Conservation (phyloP, 2,888 invertebrate species). For the Bursaphelenchus okinawaensis region DNA sequence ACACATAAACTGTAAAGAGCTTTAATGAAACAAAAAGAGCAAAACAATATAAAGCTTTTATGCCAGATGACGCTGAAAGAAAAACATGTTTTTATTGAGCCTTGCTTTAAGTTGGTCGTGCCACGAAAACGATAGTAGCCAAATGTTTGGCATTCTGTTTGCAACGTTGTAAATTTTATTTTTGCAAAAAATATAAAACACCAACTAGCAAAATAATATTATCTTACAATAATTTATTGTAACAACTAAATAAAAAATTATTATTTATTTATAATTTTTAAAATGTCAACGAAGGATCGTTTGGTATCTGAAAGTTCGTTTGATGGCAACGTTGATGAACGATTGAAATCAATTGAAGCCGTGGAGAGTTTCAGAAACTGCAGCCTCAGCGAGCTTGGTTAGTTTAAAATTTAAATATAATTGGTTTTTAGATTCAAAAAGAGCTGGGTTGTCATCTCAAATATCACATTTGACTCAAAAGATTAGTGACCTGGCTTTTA, state of each 20-base stretch:
- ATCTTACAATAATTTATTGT: too few relatives aligned
- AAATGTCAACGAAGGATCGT: background rate
- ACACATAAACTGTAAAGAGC: too few relatives aligned
- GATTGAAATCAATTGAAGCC: conserved; percentile 11
- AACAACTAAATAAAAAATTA: too few relatives aligned
- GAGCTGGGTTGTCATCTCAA: conserved; percentile 17
- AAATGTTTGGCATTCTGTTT: background rate
- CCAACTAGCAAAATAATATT: too few relatives aligned
- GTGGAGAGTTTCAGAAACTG: background rate
- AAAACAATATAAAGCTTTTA: too few relatives aligned
- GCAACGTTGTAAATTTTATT: background rate
- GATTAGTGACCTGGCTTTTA: conserved; percentile 53
- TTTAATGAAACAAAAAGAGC: too few relatives aligned
- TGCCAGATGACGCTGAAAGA: too few relatives aligned
- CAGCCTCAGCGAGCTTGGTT: conserved; percentile 5
- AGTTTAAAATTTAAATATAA: conserved; percentile 1
- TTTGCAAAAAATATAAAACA: too few relatives aligned
- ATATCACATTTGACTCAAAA: conserved; percentile 45
- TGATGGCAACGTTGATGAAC: background rate
- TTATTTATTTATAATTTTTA: too few relatives aligned
- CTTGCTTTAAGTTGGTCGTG: too few relatives aligned
- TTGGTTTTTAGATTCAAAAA: conserved; percentile 19
- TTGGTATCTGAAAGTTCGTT: background rate
- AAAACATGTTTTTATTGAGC: too few relatives aligned
- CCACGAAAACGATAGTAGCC: too few relatives aligned